A percentile compares a stretch with the other conserved stretches of the same genome.
These are phyloP conservation scores for Eriocheir sinensis DNA, from an alignment of 1,140 invertebrate species.

Conservation along the genomic window DNA sequence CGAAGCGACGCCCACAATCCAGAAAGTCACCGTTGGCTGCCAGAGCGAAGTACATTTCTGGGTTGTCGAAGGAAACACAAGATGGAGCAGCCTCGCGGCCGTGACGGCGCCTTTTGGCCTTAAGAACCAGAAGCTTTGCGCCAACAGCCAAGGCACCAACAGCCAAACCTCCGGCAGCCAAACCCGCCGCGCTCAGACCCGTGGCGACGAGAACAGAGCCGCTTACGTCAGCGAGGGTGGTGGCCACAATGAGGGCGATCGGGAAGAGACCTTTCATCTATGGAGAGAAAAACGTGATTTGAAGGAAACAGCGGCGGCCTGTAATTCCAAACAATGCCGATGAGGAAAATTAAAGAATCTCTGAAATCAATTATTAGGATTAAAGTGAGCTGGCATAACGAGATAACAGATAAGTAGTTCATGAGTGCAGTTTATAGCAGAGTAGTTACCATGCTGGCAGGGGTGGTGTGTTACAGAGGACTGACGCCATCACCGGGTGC, in stretches of 20 bases:
- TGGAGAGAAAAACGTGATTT: neutral
- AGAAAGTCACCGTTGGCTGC: constrained; percentile 59
- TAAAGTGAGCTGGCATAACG: neutral
- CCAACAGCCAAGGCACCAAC: neutral
- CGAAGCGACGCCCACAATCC: constrained; percentile 60
- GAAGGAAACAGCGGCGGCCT: neutral
- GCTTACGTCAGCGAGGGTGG: neutral
- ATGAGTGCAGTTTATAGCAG: neutral
- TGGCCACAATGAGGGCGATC: constrained; percentile 3
- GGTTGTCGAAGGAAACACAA: constrained; percentile 47
- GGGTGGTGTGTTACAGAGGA: neutral
- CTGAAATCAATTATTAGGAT: too few relatives aligned
- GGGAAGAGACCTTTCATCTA: constrained; percentile 52
- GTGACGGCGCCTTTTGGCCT: neutral
- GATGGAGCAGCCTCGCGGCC: neutral
- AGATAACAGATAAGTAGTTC: neutral
- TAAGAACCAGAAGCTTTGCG: neutral
- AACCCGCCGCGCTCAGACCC: neutral
- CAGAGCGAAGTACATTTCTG: constrained; percentile 59
- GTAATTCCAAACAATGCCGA: neutral
- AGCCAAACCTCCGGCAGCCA: neutral
- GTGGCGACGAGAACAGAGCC: neutral
- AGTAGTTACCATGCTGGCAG: neutral
- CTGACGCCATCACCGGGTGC: neutral
- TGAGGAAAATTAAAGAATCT: neutral